Conservation (phyloP, 1,140 invertebrate genomes). For the Amyelois transitella region DNA sequence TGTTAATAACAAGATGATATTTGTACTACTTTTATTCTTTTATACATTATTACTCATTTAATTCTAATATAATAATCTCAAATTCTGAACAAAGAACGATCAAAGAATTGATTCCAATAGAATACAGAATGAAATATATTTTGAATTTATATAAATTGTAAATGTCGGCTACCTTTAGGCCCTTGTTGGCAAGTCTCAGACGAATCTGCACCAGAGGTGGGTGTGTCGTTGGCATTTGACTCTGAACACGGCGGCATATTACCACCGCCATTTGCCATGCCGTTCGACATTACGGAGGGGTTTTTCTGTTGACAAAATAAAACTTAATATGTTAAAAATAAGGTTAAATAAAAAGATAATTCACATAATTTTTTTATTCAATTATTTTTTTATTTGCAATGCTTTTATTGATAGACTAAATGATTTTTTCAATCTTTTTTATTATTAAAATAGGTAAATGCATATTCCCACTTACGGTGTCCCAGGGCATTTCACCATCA, state of each 20-base stretch:
- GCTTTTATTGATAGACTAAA: neutral
- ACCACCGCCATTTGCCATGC: conserved; percentile 55
- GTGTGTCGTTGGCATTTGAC: conserved; percentile 24
- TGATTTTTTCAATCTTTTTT: neutral
- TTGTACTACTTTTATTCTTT: no score
- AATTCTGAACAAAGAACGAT: no score
- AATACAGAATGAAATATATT: no score
- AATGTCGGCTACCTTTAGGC: conserved; percentile 49
- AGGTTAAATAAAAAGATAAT: conserved; percentile 13
- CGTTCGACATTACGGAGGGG: conserved; percentile 68
- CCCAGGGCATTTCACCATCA: conserved; percentile 75
- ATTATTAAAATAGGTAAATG: neutral
- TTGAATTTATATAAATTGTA: neutral
- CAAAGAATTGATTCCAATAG: no score
- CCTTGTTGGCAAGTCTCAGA: conserved; percentile 59
- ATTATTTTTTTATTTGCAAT: neutral
- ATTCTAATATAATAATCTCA: no score
- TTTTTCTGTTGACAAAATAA: conserved; percentile 50
- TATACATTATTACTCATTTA: no score
- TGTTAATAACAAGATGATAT: no score
- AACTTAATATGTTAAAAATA: no score
- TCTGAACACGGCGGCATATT: conserved; percentile 51
- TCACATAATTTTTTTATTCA: no score
- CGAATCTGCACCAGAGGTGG: conserved; percentile 33
- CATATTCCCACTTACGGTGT: conserved; percentile 60